These are phyloP conservation scores for Choreutis nemorana DNA, from an alignment of 2,888 invertebrate species.

Conservation along the genomic window DNA sequence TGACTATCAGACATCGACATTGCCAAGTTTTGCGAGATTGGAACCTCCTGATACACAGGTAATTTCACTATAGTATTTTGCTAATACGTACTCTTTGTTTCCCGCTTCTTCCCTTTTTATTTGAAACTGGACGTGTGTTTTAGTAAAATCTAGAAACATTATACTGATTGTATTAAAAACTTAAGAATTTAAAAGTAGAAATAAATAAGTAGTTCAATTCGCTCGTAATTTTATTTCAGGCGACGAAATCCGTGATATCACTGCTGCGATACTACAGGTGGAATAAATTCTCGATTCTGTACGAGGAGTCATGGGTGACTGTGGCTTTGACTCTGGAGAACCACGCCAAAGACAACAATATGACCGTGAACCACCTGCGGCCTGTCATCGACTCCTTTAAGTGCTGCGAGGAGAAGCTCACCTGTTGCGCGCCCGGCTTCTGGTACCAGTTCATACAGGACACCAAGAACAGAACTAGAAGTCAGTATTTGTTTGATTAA, in stretches of 20 bases:
- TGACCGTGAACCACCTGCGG: conserved; percentile 83
- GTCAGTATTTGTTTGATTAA: conserved; percentile 48
- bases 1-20: conserved; percentile 85
- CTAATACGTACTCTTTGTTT: not conserved
- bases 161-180: no score
- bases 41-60: conserved; percentile 95
- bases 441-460: conserved; percentile 88
- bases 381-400: conserved; percentile 75
- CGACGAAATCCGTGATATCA: conserved; percentile 93
- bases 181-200: no score
- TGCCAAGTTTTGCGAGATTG: conserved; percentile 91
- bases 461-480: conserved; percentile 86
- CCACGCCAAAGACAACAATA: conserved; percentile 78
- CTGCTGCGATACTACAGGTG: conserved; percentile 91
- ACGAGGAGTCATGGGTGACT: conserved; percentile 81
- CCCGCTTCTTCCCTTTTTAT: no score
- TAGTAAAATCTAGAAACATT: no score
- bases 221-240: no score
- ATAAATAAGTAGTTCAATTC: no score
- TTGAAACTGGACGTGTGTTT: no score
- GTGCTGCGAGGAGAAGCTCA: conserved; percentile 78
- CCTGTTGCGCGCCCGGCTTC: conserved; percentile 80
- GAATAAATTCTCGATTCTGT: conserved; percentile 91
- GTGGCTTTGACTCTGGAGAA: conserved; percentile 83
- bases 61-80: conserved; percentile 7